A percentile compares a stretch with the other conserved stretches of the same genome.
These are phyloP conservation scores for Drosophila kuntzei DNA, from an alignment of 2,888 invertebrate species.

Conservation along the genomic window DNA sequence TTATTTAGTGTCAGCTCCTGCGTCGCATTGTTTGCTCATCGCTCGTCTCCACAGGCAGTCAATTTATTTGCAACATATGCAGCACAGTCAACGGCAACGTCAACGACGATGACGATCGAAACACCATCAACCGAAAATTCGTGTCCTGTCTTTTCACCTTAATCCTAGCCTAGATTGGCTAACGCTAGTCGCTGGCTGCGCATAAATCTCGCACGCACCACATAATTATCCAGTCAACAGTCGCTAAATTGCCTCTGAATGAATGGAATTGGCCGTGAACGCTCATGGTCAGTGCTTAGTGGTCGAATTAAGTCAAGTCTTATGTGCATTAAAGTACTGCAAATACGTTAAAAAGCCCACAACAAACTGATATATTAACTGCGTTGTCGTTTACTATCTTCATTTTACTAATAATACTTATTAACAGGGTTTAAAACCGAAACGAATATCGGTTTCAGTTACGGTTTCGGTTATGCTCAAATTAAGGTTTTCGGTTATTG, in stretches of 20 bases:
- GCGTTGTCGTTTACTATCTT: not conserved
- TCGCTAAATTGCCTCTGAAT: constrained; percentile 63
- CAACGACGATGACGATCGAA: constrained; percentile 1
- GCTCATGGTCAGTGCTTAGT: constrained; percentile 35
- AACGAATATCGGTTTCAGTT: too few species aligned
- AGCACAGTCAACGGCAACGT: constrained; percentile 30
- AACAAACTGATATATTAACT: not conserved
- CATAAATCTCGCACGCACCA: constrained; percentile 76
- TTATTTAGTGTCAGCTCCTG: constrained; percentile 62
- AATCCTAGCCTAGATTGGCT: constrained; percentile 52
- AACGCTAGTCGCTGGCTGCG: constrained; percentile 29
- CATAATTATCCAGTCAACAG: constrained; percentile 79
- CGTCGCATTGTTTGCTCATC: constrained; percentile 59
- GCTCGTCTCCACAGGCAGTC: constrained; percentile 60
- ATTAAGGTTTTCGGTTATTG: too few species aligned
- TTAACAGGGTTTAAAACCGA: too few species aligned
- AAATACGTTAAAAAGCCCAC: not conserved
- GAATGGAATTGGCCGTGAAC: constrained; percentile 32
- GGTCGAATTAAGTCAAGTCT: constrained; percentile 18
- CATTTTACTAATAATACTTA: not conserved
- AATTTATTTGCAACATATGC: constrained; percentile 75
- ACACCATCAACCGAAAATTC: constrained; percentile 51
- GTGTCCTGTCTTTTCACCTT: constrained; percentile 64
- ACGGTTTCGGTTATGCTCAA: too few species aligned
- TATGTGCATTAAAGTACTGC: not conserved